Evolutionary conservation across 2,888 invertebrate species (phyloP).

Genomic region (Lissocephala sabroskyi): DNA sequence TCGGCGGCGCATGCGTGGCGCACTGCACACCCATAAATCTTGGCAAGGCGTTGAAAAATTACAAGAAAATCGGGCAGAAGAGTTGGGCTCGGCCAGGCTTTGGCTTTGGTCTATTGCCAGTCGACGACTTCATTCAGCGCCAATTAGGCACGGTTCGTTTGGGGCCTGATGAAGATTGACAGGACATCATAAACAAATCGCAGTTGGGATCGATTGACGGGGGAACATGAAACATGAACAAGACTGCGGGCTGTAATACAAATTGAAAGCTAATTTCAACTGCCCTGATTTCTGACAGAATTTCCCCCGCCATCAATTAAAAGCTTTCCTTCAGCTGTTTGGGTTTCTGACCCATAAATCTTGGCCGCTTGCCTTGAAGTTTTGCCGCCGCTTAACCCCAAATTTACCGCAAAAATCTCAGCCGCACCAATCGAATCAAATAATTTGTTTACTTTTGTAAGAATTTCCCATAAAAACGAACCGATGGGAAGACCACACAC

Average conservation of each 20-base stretch:
- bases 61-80: conserved; percentile 32
- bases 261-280: too few relatives aligned
- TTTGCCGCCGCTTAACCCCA: too few relatives aligned
- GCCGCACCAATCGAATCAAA: conserved; percentile 44
- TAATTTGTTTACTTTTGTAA: conserved; percentile 61
- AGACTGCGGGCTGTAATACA: too few relatives aligned
- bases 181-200: conserved; percentile 59
- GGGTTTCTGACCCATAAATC: too few relatives aligned
- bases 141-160: conserved; percentile 58
- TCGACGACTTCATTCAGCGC: conserved; percentile 31
- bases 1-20: conserved; percentile 49
- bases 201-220: not conserved
- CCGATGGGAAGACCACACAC: too few relatives aligned
- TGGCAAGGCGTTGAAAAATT: conserved; percentile 58
- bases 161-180: conserved; percentile 51
- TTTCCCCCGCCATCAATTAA: not conserved
- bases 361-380: too few relatives aligned
- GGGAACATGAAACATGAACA: too few relatives aligned
- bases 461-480: conserved; percentile 26
- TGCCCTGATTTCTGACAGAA: too few relatives aligned
- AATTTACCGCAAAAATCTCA: conserved; percentile 24
- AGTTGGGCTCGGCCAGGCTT: not conserved
- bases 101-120: conserved; percentile 47
- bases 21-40: conserved; percentile 55
- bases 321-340: conserved; percentile 6